Base-by-base conservation (phyloP, 1,140 invertebrate species). In the Choristoneura fumiferana region DNA sequence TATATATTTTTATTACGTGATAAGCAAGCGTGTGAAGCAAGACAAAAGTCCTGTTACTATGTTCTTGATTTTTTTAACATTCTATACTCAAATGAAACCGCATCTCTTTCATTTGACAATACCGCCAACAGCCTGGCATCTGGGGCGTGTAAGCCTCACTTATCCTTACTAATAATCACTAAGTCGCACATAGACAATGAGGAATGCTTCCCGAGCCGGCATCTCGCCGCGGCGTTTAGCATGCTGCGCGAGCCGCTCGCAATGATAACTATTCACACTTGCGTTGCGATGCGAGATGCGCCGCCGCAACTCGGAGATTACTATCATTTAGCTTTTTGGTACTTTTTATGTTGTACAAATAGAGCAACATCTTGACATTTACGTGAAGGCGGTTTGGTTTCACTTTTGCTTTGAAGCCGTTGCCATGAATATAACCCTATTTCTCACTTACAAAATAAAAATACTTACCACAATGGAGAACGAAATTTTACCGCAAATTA, bases 251-350 rank as follows among this genome's bases (percentile, higher is more conserved):
- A n/a, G 17, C 22, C 22, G 22, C 22, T 17, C 43, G 43, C 40
- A 45, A 49, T 49, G 43, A 29, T 49, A 49, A 49, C 43, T 49
- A 49, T 49, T 49, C 43, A 49, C 43, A 49, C 43, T 49, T 49
- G 22, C 43, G 22, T 49, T 49, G 22, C 43, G 22, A 29, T 2
- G 6, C 18, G 18, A 22, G 43, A 49, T 22, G 43, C 29, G 43
- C 17, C 43, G 17, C 43, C 43, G 9, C 18, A 2, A 10, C 29
- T 29, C 43, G 10, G n/a, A 29, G 43, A 49, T 29, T 49, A 49
- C 22, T 29, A 29, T 29, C 22, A 29, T 49, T 49, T 13, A 12
- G 43, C 43, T 33, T 49, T 43, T 49, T 49, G 43, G 43, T 22
- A 12, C 17, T 49, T 49, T 49, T 49, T 49, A 49, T 49, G n/a